Base-by-base conservation (phyloP, 2,888 invertebrate genomes). In the Meliscaeva auricollis region DNA sequence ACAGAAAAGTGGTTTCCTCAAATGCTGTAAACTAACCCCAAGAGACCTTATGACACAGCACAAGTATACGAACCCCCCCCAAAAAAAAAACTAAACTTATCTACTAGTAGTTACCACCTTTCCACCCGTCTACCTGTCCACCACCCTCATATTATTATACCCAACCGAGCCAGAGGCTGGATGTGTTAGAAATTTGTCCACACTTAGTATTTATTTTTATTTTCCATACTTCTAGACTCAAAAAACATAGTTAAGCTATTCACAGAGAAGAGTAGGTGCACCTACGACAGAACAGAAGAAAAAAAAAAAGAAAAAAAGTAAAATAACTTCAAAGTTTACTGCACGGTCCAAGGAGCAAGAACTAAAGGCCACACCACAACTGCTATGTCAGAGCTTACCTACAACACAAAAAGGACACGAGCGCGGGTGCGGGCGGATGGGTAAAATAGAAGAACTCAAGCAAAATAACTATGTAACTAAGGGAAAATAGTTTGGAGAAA, bases 21-120 rank as follows among this genome's bases (percentile, higher is more conserved):
- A 84, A 84, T 81, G 81, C 73, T 76, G 68, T 81, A 81, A 85
- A 77, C 85, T 81, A 81, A 81, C 85, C 85, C 85, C 81, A 81
- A 85, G 72, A 44, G 80, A 76, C 52, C 75, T 41, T 35, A 77
- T 62, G 76, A 81, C 81, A 85, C 62, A 70, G 68, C 48, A 52
- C 11, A 75, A 38, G 30, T 26, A 30, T 22, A 26, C 11, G 4
- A 44, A 44, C 2, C 46, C n/a, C 5, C 30, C 11, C 6, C 20
- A 35, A 1, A n/a, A 8, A n/a, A 54, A n/a, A 13, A 32, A 17
- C 56, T 38, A 13, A 13, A 38, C 9, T 11, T 41, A n/a, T n/a
- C n/a, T n/a, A n/a, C n/a, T n/a, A n/a, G n/a, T n/a, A n/a, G n/a
- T n/a, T n/a, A 56, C 15, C 15, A 7, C 17, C 17, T 3, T 64